phyloP scores from a whole-genome alignment of 1,140 invertebrate species.

The Tetraneura akinire region DNA sequence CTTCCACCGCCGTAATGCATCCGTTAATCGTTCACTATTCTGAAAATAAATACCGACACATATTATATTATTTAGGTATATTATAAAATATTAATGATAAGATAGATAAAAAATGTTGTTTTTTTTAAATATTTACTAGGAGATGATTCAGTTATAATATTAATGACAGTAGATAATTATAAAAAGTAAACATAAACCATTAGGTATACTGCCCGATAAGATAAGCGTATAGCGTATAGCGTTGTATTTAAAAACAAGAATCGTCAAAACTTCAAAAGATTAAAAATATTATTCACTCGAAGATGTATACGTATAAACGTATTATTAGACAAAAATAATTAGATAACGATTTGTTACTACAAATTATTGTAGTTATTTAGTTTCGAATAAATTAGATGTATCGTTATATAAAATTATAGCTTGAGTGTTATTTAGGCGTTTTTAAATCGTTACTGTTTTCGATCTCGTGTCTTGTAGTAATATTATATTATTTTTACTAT shows the following conservation, averaged over 20 bases:
- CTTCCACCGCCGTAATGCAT: slow-evolving; percentile 5
- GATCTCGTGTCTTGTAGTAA: not conserved
- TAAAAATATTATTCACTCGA: too few relatives aligned
- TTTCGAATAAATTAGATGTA: not conserved
- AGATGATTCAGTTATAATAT: not conserved
- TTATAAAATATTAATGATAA: too few relatives aligned
- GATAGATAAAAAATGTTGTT: too few relatives aligned
- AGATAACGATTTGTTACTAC: not conserved
- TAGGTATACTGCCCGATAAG: too few relatives aligned
- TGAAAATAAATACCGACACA: not conserved
- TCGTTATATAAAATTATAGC: not conserved
- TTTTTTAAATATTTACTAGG: too few relatives aligned
- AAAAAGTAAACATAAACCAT: not conserved
- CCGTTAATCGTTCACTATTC: slow-evolving; percentile 1
- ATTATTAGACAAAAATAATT: too few relatives aligned
- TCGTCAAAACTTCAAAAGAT: too few relatives aligned
- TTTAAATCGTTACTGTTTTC: not conserved
- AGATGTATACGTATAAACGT: too few relatives aligned
- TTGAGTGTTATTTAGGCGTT: too few relatives aligned
- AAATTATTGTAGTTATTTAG: too few relatives aligned
- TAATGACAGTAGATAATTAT: not conserved
- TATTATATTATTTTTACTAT: not conserved
- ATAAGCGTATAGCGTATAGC: too few relatives aligned
- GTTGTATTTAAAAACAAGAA: too few relatives aligned
- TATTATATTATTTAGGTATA: not conserved